Conservation (phyloP, 2,888 invertebrate genomes). For the Rotaria macrura region DNA sequence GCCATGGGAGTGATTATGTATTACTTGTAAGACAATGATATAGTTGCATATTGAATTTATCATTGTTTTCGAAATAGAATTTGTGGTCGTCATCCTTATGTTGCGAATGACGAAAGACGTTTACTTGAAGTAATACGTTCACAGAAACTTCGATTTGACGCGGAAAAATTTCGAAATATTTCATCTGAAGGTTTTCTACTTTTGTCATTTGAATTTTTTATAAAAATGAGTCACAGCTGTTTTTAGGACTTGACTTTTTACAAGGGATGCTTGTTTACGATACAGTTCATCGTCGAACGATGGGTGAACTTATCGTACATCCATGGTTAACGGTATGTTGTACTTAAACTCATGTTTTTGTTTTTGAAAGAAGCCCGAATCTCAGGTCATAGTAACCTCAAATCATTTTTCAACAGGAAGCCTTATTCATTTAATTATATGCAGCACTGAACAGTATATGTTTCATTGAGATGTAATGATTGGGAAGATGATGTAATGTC, state of each 20-base stretch:
- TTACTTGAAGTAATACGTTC: conserved; percentile 43
- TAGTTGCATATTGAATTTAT: not conserved
- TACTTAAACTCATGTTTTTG: no score
- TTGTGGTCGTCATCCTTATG: conserved; percentile 43
- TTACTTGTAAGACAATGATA: conserved; percentile 46
- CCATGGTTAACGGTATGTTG: conserved; percentile 41
- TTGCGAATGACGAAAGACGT: conserved; percentile 40
- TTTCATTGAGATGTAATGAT: no score
- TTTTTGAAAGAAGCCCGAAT: no score
- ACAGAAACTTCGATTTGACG: conserved; percentile 40
- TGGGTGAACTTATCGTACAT: conserved; percentile 53
- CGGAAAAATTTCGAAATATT: conserved; percentile 18
- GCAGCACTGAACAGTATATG: no score
- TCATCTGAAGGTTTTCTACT: conserved; percentile 30
- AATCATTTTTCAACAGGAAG: no score
- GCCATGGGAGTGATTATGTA: conserved; percentile 56
- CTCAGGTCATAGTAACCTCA: no score
- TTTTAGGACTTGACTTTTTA: conserved; percentile 16
- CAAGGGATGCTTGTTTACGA: conserved; percentile 37
- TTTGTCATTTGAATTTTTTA: no score
- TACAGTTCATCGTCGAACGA: conserved; percentile 54
- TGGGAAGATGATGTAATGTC: no score
- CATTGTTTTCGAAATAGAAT: no score
- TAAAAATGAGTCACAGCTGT: no score
- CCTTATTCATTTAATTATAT: no score